Evolutionary conservation across 2,113 vertebrate genomes (phyloP).

Genomic region (Cyrtonyx montezumae): DNA sequence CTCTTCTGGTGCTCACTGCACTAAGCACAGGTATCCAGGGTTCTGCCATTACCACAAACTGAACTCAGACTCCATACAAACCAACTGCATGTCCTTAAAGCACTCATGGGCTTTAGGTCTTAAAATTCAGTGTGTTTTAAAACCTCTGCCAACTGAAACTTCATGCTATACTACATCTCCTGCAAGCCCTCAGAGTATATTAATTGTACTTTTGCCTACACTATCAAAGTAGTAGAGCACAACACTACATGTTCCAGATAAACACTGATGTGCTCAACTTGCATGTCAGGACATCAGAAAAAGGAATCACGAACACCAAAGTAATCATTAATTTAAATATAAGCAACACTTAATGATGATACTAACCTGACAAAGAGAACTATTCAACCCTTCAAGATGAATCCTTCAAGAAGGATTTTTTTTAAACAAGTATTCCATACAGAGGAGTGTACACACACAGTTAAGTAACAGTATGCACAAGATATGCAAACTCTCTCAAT

Average conservation of each 20-base stretch:
- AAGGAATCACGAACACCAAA: background rate
- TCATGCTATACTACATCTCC: background rate
- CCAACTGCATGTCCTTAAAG: background rate
- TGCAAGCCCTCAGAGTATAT: background rate
- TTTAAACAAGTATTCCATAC: background rate
- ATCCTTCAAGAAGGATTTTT: background rate
- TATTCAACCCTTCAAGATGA: background rate
- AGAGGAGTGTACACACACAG: background rate
- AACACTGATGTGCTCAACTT: accelerated
- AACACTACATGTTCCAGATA: background rate
- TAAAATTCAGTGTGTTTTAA: background rate
- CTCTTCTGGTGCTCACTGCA: background rate
- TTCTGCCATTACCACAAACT: background rate
- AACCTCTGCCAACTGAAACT: background rate
- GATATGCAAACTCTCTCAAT: accelerated
- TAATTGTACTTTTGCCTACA: background rate
- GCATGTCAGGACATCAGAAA: background rate
- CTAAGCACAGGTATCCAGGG: background rate
- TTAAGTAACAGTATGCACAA: background rate
- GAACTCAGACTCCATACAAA: background rate
- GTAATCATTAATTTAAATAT: background rate
- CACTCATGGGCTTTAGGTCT: background rate
- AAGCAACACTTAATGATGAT: background rate
- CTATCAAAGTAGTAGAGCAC: background rate
- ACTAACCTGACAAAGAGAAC: background rate